Conservation (phyloP, 2,888 invertebrate species). For the Philaethria dido region DNA sequence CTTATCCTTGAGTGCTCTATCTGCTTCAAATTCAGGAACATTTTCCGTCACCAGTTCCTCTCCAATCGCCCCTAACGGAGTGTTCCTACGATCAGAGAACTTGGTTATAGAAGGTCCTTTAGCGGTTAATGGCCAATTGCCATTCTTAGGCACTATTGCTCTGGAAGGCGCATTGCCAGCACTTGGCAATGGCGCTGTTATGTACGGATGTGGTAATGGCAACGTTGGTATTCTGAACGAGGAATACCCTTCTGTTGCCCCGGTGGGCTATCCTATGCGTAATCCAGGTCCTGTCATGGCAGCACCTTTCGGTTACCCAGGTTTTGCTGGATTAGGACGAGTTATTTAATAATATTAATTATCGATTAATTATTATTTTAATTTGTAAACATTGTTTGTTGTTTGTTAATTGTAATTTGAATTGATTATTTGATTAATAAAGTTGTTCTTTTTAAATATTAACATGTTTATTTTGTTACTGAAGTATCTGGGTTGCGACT, state of each 20-base stretch:
- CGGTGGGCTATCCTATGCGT: constrained; percentile 2
- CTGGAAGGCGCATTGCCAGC: constrained; percentile 46
- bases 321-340: constrained; percentile 2
- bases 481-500: too few species aligned
- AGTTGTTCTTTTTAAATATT: too few species aligned
- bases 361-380: neutral
- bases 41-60: constrained; percentile 51
- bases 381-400: constrained; percentile 5
- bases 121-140: constrained; percentile 49
- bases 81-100: constrained; percentile 54
- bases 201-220: constrained; percentile 48
- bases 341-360: neutral
- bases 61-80: constrained; percentile 53
- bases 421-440: constrained; percentile 11
- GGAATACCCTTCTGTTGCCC: constrained; percentile 28
- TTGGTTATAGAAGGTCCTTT: constrained; percentile 53
- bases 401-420: neutral
- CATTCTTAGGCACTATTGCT: constrained; percentile 34
- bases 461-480: too few species aligned
- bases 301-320: neutral
- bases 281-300: constrained; percentile 17
- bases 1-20: constrained; percentile 19
- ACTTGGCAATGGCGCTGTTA: constrained; percentile 46
- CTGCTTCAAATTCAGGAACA: constrained; percentile 40
- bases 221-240: constrained; percentile 43